Conservation (phyloP, 2,797 vertebrate species). For the Periparus ater region DNA sequence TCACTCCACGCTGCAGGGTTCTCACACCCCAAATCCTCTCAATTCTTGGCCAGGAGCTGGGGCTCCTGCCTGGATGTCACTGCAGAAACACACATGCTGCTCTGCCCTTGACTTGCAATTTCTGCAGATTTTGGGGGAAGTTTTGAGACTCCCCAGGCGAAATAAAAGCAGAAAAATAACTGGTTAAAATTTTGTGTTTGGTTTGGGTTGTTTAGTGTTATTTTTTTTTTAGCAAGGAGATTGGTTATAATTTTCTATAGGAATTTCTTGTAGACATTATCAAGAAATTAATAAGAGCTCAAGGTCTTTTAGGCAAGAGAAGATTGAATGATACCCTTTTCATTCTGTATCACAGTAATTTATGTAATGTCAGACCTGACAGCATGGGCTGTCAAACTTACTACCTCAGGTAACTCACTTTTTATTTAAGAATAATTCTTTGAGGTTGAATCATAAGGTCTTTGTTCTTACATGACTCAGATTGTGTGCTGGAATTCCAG, state of each 20-base stretch:
- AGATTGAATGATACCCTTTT: conserved; percentile 30
- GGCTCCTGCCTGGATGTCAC: not conserved
- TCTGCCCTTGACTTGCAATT: not conserved
- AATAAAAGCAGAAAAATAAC: not conserved
- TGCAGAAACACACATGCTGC: not conserved
- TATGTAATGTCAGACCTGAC: conserved; percentile 16
- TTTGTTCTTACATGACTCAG: conserved; percentile 3
- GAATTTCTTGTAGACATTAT: not conserved
- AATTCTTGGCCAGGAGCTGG: not conserved
- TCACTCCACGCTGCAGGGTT: not conserved
- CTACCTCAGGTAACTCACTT: conserved; percentile 26
- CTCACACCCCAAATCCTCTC: not conserved
- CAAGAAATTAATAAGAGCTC: not conserved
- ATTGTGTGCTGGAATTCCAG: not conserved
- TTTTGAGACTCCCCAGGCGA: not conserved
- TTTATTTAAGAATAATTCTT: conserved; percentile 36
- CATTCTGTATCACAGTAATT: conserved; percentile 42
- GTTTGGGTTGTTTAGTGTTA: not conserved
- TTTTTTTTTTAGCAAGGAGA: not conserved
- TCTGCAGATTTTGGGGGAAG: not conserved
- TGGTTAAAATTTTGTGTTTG: not conserved
- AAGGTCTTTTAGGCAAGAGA: conserved; percentile 3
- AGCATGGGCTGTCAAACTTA: conserved; percentile 14
- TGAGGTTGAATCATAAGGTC: not conserved
- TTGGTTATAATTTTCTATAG: not conserved